Percentiles rank a stretch among this genome's conserved stretches.
Conservation (phyloP, 2,888 invertebrate genomes). For the Drosophila testacea region DNA sequence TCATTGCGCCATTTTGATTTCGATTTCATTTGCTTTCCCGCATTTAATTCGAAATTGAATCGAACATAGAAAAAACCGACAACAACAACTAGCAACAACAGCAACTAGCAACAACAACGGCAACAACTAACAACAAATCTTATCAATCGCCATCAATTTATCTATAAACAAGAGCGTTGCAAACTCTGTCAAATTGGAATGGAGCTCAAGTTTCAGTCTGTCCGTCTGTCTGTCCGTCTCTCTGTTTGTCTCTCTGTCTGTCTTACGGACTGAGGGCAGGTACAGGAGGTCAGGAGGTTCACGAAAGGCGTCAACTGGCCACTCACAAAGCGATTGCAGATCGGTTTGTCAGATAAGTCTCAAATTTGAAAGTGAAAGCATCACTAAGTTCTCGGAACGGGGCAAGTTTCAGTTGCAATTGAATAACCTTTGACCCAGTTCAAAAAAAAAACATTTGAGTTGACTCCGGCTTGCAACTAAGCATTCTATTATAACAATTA, state of each 20-base stretch:
- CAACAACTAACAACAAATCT: constrained; percentile 44
- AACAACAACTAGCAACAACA: constrained; percentile 3
- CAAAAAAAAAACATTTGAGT: background rate
- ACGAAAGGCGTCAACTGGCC: constrained; percentile 70
- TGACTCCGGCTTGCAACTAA: background rate
- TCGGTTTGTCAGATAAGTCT: constrained; percentile 52
- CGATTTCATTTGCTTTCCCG: constrained; percentile 53
- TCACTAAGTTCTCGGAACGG: constrained; percentile 33
- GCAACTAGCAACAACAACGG: constrained; percentile 6
- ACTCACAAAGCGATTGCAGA: constrained; percentile 69
- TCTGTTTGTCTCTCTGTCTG: background rate
- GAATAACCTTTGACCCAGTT: constrained; percentile 8
- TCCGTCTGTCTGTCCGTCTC: background rate
- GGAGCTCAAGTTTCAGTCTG: constrained; percentile 2
- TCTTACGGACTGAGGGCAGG: background rate
- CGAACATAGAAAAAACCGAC: constrained; percentile 19
- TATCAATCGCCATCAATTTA: constrained; percentile 59
- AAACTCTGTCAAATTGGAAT: constrained; percentile 34
- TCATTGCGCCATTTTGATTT: constrained; percentile 77
- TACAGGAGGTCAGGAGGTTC: constrained; percentile 49
- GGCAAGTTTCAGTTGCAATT: background rate
- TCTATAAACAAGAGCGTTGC: constrained; percentile 52
- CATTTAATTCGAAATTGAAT: constrained; percentile 54
- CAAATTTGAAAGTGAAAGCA: constrained; percentile 45
- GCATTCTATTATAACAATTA: background rate